Percentiles rank a stretch among this genome's conserved stretches.
Conservation (phyloP, 2,888 invertebrate genomes). For the Cotesia congregata region DNA sequence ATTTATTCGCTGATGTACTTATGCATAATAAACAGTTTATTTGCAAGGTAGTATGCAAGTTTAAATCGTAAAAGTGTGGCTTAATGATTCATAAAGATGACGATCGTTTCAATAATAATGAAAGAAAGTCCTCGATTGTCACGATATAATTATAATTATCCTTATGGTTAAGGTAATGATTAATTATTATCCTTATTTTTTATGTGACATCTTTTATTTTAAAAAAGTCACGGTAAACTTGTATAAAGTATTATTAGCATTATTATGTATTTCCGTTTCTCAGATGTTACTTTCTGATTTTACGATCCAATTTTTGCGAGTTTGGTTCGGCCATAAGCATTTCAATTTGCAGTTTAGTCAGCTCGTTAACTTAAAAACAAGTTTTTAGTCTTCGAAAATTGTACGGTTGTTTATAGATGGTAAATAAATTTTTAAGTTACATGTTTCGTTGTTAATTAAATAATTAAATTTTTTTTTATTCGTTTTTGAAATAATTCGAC, state of each 20-base stretch:
- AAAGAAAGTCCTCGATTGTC: slow-evolving; percentile 2
- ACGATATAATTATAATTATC: neutral
- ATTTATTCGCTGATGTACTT: slow-evolving; percentile 13
- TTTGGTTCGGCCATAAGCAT: neutral
- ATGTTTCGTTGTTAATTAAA: slow-evolving; percentile 16
- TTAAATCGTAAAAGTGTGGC: neutral
- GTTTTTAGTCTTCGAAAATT: neutral
- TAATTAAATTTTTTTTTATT: slow-evolving; percentile 9
- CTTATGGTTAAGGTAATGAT: neutral
- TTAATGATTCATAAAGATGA: slow-evolving; percentile 18
- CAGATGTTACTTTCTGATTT: neutral
- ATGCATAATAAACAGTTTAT: slow-evolving; percentile 16
- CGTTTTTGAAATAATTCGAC: slow-evolving; percentile 29
- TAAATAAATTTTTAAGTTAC: slow-evolving; percentile 10
- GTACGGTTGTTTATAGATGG: slow-evolving; percentile 12
- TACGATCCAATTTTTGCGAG: slow-evolving; percentile 3
- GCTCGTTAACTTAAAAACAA: slow-evolving; percentile 4
- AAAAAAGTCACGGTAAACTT: slow-evolving; percentile 13
- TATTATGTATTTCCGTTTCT: neutral
- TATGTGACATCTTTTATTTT: neutral
- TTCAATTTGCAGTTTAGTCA: neutral
- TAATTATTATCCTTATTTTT: slow-evolving; percentile 3
- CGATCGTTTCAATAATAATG: neutral
- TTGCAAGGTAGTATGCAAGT: too few species aligned
- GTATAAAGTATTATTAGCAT: neutral